Percentiles rank a stretch among this genome's conserved stretches.
Evolutionary conservation across 2,888 invertebrate species (phyloP).

Genomic region (Plagodis dolabraria): DNA sequence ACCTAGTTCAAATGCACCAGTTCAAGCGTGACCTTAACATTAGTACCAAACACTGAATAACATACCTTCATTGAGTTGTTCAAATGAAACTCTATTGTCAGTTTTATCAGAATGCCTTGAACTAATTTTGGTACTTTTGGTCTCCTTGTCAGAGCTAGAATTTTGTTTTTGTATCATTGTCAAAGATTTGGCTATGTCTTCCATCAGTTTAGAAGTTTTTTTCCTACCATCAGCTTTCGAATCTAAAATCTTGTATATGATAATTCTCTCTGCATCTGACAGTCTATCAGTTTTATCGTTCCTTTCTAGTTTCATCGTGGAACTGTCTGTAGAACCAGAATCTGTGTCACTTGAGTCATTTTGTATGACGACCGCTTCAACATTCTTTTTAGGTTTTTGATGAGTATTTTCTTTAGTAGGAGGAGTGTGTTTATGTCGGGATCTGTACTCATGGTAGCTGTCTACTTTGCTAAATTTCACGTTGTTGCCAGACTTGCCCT

Average conservation of each 20-base stretch:
- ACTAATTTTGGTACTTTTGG: slow-evolving; percentile 27
- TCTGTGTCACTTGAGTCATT: slow-evolving; percentile 48
- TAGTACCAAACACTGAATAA: background rate
- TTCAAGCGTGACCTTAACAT: no score
- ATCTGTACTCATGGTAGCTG: slow-evolving; percentile 77
- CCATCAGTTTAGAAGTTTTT: slow-evolving; percentile 48
- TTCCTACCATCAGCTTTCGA: slow-evolving; percentile 55
- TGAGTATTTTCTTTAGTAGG: slow-evolving; percentile 67
- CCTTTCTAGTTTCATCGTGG: slow-evolving; percentile 45
- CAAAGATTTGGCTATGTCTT: slow-evolving; percentile 55
- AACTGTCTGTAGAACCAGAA: slow-evolving; percentile 59
- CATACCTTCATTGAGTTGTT: slow-evolving; percentile 62
- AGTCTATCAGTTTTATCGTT: slow-evolving; percentile 36
- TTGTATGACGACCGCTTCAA: slow-evolving; percentile 55
- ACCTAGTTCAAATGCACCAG: no score
- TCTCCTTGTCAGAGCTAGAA: slow-evolving; percentile 11
- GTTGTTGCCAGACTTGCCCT: slow-evolving; percentile 57
- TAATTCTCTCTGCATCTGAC: slow-evolving; percentile 70
- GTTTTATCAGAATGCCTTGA: slow-evolving; percentile 9
- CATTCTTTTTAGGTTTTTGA: slow-evolving; percentile 43
- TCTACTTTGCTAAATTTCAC: slow-evolving; percentile 74
- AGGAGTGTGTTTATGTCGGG: slow-evolving; percentile 76
- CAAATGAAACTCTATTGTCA: slow-evolving; percentile 47
- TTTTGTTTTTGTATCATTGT: slow-evolving; percentile 42
- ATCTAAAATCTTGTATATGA: slow-evolving; percentile 74